phyloP scores from a whole-genome alignment of 2,888 invertebrate species.

The Caenorhabditis sp. region DNA sequence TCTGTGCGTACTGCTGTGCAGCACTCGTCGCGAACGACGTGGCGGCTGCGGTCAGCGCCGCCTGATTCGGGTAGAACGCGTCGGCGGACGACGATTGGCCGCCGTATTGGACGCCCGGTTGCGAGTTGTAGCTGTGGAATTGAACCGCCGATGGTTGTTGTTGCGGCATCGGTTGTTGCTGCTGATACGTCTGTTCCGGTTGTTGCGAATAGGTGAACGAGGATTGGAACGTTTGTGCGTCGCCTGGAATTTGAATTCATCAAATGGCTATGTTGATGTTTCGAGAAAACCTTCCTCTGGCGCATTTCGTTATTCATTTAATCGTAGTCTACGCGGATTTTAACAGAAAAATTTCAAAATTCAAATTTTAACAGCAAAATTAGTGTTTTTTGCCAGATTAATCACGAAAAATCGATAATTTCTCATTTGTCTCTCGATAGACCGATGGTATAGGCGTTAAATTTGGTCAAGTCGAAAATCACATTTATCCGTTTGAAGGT shows the following conservation, averaged over 20 bases:
- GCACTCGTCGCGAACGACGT: conserved; percentile 55
- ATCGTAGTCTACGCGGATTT: too few species aligned
- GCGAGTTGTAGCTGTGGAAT: conserved; percentile 60
- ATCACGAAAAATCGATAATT: too few species aligned
- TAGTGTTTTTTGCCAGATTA: too few species aligned
- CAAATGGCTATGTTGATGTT: neutral
- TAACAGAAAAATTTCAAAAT: too few species aligned
- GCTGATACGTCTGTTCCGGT: conserved; percentile 11
- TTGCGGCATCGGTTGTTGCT: conserved; percentile 5
- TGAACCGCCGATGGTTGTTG: conserved; percentile 13
- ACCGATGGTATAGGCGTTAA: too few species aligned
- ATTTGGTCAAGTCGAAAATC: too few species aligned
- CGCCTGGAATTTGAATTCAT: conserved; percentile 7
- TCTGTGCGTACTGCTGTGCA: conserved; percentile 60
- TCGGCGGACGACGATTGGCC: too few species aligned
- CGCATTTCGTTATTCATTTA: too few species aligned
- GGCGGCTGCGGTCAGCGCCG: conserved; percentile 59
- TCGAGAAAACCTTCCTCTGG: too few species aligned
- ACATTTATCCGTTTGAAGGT: too few species aligned
- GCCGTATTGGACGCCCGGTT: conserved; percentile 59
- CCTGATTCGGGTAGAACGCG: conserved; percentile 53
- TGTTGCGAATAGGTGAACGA: conserved; percentile 45
- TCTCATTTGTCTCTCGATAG: too few species aligned
- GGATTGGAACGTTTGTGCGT: conserved; percentile 12
- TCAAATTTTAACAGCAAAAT: too few species aligned